phyloP scores from a whole-genome alignment of 2,113 vertebrate species.

The Lutjanus erythropterus region DNA sequence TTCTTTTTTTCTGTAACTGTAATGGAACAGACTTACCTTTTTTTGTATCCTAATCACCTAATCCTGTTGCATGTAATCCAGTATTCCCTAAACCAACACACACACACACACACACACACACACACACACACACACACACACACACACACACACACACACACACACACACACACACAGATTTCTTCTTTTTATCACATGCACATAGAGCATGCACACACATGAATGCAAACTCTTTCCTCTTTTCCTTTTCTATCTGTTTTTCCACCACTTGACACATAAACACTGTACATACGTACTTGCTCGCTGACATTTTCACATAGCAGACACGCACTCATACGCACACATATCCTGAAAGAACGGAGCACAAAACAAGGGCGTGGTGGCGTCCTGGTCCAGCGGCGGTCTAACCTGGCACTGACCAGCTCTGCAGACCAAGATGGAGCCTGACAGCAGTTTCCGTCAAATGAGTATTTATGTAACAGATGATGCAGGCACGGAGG shows the following conservation, averaged over 20 bases:
- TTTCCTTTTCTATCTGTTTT: not conserved
- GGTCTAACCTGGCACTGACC: conserved; percentile 67
- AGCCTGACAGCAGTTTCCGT: conserved; percentile 69
- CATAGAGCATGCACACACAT: conserved; percentile 4
- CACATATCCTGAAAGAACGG: conserved; percentile 4
- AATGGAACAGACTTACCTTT: too few species aligned
- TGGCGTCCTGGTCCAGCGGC: conserved; percentile 18
- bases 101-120: conserved; percentile 2
- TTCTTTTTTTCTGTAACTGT: too few species aligned
- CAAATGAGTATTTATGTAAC: conserved; percentile 71
- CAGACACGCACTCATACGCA: not conserved
- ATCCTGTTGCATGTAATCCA: too few species aligned
- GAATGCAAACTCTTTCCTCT: not conserved
- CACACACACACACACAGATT: conserved; percentile 20
- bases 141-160: conserved; percentile 1
- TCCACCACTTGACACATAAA: not conserved
- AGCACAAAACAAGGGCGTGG: conserved; percentile 64
- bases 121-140: conserved; percentile 4
- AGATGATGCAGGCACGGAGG: conserved; percentile 49
- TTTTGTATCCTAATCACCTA: too few species aligned
- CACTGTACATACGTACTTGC: not conserved
- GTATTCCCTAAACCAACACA: too few species aligned
- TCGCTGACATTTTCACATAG: too few species aligned
- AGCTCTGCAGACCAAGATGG: conserved; percentile 43
- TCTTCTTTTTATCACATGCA: not conserved